Percentiles rank a stretch among this genome's conserved stretches.
These are phyloP conservation scores for Sycophila sp. DNA, from an alignment of 1,140 invertebrate species.

Conservation along the genomic window DNA sequence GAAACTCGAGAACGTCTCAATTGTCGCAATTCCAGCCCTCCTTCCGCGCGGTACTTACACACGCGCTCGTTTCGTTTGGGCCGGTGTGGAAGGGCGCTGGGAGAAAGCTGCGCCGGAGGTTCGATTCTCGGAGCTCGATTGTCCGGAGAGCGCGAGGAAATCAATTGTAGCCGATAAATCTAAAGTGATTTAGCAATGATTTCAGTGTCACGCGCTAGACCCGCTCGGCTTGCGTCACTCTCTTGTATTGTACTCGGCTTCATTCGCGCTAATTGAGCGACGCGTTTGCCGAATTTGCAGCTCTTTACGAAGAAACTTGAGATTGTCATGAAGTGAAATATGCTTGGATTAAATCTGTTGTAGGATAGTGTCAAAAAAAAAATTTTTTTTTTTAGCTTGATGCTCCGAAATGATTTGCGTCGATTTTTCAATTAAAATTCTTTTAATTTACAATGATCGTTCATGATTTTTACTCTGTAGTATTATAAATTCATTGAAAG, in stretches of 20 bases:
- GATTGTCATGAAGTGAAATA: too few relatives aligned
- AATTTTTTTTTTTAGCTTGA: too few relatives aligned
- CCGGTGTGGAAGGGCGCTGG: too few relatives aligned
- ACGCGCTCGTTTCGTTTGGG: background rate
- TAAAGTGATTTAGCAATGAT: slow-evolving; percentile 23
- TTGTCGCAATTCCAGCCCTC: background rate
- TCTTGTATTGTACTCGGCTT: background rate
- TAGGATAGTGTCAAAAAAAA: too few relatives aligned
- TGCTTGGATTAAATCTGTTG: too few relatives aligned
- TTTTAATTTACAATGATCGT: too few relatives aligned
- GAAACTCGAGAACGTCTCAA: slow-evolving; percentile 26
- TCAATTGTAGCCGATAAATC: slow-evolving; percentile 1
- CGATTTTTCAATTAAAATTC: too few relatives aligned
- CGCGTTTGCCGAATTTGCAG: background rate
- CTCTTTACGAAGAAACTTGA: too few relatives aligned
- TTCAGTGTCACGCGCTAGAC: background rate
- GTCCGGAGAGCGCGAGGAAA: background rate
- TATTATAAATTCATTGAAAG: too few relatives aligned
- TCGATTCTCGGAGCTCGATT: background rate
- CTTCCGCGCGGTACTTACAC: background rate
- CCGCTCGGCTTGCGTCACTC: background rate
- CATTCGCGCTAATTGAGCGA: background rate
- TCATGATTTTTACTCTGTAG: too few relatives aligned
- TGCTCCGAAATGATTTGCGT: too few relatives aligned
- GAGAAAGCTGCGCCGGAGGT: too few relatives aligned